These are phyloP conservation scores for Sminthopsis crassicaudata DNA, from an alignment of 2,113 vertebrate genomes.

Conservation along the genomic window DNA sequence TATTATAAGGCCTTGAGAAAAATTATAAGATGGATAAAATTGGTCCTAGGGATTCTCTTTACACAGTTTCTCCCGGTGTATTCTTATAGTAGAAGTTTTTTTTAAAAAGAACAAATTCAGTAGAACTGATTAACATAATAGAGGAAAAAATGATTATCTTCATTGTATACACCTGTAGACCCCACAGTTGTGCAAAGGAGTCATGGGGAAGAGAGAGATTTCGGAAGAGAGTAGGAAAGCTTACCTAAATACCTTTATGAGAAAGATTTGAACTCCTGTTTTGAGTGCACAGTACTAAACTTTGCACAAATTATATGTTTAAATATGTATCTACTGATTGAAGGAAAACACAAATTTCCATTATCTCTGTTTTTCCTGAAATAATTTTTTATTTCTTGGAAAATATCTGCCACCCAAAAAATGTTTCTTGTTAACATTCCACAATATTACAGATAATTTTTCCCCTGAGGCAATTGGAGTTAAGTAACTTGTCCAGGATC, in stretches of 20 bases:
- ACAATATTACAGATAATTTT: background rate
- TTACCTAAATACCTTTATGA: background rate
- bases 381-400: background rate
- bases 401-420: slow-evolving; percentile 25
- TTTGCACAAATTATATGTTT: slow-evolving; percentile 35
- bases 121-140: background rate
- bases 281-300: slow-evolving; percentile 12
- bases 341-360: slow-evolving; percentile 51
- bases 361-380: slow-evolving; percentile 29
- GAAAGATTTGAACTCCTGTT: background rate
- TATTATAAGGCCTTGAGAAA: background rate
- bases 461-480: too few species aligned
- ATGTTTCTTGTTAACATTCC: slow-evolving; percentile 53
- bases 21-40: slow-evolving; percentile 7
- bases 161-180: background rate
- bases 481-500: too few species aligned
- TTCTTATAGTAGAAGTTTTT: background rate
- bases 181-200: background rate
- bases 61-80: background rate
- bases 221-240: background rate
- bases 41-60: background rate
- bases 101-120: background rate
- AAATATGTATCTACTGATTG: slow-evolving; percentile 38
- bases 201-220: background rate
- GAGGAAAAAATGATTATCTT: background rate